Evolutionary conservation across 2,113 vertebrate species (phyloP).

Genomic region (Candoia aspera): DNA sequence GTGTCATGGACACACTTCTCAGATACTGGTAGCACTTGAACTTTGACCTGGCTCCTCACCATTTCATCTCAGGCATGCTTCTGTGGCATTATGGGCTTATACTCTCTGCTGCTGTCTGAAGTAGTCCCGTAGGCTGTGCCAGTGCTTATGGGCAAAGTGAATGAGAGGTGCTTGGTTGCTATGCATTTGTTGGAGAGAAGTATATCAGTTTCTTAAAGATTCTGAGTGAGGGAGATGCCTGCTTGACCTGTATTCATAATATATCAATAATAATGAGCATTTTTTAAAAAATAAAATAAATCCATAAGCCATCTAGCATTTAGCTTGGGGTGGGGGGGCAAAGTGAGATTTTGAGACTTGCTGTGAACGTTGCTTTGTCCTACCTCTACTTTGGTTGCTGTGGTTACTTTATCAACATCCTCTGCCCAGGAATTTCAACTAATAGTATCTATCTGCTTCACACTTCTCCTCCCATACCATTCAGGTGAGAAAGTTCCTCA

Average conservation of each 20-base stretch:
- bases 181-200: not conserved
- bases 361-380: not conserved
- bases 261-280: not conserved
- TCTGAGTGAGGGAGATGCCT: not conserved
- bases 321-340: not conserved
- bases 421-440: not conserved
- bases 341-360: not conserved
- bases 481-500: not conserved
- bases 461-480: not conserved
- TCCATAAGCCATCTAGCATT: not conserved
- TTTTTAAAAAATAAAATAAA: not conserved
- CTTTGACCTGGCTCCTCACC: conserved; percentile 22
- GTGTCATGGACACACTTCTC: conserved; percentile 26
- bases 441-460: not conserved
- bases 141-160: conserved; percentile 3
- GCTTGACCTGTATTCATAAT: not conserved
- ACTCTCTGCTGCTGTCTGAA: conserved; percentile 12
- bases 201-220: not conserved
- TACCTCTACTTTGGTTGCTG: not conserved
- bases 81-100: conserved; percentile 14
- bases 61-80: conserved; percentile 35
- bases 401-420: not conserved
- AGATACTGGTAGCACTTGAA: conserved; percentile 29
- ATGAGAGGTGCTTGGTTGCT: not conserved
- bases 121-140: conserved; percentile 6